phyloP scores from a whole-genome alignment of 2,113 vertebrate genomes.

The Lampris incognitus region DNA sequence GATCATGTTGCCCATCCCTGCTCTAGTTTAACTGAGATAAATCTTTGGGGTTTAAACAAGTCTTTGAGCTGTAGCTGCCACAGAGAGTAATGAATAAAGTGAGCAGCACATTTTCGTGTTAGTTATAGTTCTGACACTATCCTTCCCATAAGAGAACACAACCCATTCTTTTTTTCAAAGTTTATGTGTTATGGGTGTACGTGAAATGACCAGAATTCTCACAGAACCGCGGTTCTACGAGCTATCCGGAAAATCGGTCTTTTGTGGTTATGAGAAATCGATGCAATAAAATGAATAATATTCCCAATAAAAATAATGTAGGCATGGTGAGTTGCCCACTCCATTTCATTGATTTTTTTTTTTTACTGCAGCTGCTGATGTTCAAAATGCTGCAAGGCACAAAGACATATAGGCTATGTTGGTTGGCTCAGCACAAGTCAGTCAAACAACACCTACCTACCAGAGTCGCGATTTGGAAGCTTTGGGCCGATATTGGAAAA shows the following conservation, averaged over 20 bases:
- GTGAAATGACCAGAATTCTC: neutral
- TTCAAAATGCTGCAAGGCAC: neutral
- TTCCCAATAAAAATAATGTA: neutral
- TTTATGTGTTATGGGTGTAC: too few relatives aligned
- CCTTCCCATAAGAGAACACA: too few relatives aligned
- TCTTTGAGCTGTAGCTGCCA: too few relatives aligned
- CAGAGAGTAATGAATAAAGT: too few relatives aligned
- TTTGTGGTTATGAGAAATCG: neutral
- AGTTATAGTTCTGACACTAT: too few relatives aligned
- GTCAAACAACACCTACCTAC: neutral
- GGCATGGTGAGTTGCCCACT: conserved; percentile 7
- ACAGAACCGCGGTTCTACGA: neutral
- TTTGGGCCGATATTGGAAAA: too few relatives aligned
- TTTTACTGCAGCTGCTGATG: neutral
- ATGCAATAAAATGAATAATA: neutral
- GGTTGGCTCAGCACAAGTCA: neutral
- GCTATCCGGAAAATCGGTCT: neutral
- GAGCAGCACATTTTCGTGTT: too few relatives aligned
- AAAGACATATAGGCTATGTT: neutral
- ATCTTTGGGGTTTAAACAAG: too few relatives aligned
- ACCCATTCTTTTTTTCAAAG: too few relatives aligned
- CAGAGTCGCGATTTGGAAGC: too few relatives aligned
- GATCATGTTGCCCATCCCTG: too few relatives aligned
- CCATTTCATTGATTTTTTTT: conserved; percentile 7
- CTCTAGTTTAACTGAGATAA: too few relatives aligned